phyloP scores from a whole-genome alignment of 2,888 invertebrate genomes.

The Agrypnus murinus region DNA sequence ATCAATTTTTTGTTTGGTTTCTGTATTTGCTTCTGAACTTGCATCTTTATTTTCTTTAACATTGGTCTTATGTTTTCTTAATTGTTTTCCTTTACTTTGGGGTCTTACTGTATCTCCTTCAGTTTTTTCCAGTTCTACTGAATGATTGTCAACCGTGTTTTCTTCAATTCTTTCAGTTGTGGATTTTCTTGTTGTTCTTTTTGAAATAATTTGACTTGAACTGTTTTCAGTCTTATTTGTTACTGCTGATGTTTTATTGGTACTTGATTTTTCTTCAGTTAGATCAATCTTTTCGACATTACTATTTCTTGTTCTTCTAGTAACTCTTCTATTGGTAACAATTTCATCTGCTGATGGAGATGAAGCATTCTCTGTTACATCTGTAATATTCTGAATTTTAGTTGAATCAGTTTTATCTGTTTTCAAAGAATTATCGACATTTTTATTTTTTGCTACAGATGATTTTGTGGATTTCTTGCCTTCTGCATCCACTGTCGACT shows the following conservation, averaged over 20 bases:
- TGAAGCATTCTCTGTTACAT: not conserved
- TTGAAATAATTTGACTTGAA: not conserved
- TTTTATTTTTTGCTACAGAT: no score
- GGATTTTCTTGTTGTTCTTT: not conserved
- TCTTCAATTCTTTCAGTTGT: not conserved
- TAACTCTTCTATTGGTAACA: conserved; percentile 14
- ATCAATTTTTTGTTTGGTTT: not conserved
- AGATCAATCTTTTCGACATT: not conserved
- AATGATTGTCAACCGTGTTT: not conserved
- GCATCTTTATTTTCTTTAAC: not conserved
- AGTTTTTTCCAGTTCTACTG: no score
- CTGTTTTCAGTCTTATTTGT: conserved; percentile 1
- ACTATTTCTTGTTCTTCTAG: conserved; percentile 37
- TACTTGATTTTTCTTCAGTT: not conserved
- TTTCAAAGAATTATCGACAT: no score
- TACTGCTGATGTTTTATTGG: not conserved
- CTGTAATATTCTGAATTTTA: no score
- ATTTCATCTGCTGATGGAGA: not conserved
- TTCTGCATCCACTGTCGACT: no score
- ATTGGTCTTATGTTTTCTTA: no score
- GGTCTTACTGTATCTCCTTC: no score
- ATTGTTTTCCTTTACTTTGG: no score
- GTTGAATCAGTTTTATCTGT: no score
- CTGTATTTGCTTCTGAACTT: conserved; percentile 10
- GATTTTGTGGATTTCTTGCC: no score